These are phyloP conservation scores for Falcunculus frontatus DNA, from an alignment of 2,113 vertebrate genomes.

Conservation along the genomic window DNA sequence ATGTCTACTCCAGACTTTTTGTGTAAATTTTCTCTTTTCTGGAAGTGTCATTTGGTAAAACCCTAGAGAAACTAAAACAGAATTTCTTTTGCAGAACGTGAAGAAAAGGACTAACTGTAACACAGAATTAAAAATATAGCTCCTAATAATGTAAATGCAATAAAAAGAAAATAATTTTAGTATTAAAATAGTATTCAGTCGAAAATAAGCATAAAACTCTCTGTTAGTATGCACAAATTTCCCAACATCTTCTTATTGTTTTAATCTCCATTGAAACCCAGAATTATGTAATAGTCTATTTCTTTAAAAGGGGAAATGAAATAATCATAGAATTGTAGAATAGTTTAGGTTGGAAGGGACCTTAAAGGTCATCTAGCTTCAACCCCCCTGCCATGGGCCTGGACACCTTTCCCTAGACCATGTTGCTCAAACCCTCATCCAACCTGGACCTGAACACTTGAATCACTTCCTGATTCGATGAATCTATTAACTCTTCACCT, in stretches of 20 bases:
- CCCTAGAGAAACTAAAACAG: not conserved
- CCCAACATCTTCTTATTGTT: not conserved
- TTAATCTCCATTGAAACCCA: not conserved
- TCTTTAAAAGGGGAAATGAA: not conserved
- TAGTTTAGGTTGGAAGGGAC: not conserved
- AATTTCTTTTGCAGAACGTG: not conserved
- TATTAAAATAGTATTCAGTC: not conserved
- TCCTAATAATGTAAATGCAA: not conserved
- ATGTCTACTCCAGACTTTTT: not conserved
- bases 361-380: not conserved
- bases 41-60: not conserved
- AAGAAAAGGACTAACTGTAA: not conserved
- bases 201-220: not conserved
- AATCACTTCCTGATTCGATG: not conserved
- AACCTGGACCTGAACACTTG: not conserved
- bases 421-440: not conserved
- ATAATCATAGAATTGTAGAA: not conserved
- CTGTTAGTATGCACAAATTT: not conserved
- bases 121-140: not conserved
- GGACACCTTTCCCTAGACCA: not conserved
- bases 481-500: not conserved
- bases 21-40: not conserved
- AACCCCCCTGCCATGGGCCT: fast-evolving
- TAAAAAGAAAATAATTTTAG: not conserved
- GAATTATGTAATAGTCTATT: not conserved